Base-by-base conservation (phyloP, 2,797 vertebrate species). In the Chaenodraco wilsoni region DNA sequence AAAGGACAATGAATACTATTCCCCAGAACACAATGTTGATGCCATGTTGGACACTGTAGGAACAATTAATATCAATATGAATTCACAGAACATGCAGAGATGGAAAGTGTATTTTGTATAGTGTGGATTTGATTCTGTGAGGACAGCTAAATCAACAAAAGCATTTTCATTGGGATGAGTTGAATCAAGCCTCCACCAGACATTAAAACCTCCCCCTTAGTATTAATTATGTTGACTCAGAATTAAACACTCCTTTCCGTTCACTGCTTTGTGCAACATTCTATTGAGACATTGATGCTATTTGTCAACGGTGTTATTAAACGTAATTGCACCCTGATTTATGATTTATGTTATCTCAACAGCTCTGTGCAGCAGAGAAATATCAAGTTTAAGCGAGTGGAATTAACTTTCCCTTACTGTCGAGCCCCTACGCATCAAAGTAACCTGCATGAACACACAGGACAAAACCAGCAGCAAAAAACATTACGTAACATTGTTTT, bases 171-270 rank as follows among this genome's bases (percentile, higher is more conserved):
- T 46, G 64, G 78, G 79, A 81, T 69, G 69, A 70, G 64, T 14
- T 67, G 21, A 67, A 65, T 73, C 68, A 76, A 71, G 84, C 23
- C 16, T 23, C 23, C 23, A 23, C 23, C 33, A 77, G 72, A 73
- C 81, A 17, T 80, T 16, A 4, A 23, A 51, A 59, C 19, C 7
- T 46, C n/a, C 27, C 72, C 19, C 33, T 46, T 12, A 13, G 3
- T 12, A 14, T 44, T 19, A 31, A 51, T 62, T 37, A 31, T 44
- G 27, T 21, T 51, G 71, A 78, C 31, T 84, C 64, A 69, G 0
- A 1, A 1, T 3, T 15, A n/a, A 21, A 44, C n/a, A n/a, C 40
- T 61, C 44, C 1, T 8, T 15, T 50, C 19, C n/a, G 55, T 63
- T 76, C 40, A 11, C 33, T n/a, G 63, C 31, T 63, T 69, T 59